Evolutionary conservation across 2,888 invertebrate genomes (phyloP).

Genomic region (Drosophila anceps): DNA sequence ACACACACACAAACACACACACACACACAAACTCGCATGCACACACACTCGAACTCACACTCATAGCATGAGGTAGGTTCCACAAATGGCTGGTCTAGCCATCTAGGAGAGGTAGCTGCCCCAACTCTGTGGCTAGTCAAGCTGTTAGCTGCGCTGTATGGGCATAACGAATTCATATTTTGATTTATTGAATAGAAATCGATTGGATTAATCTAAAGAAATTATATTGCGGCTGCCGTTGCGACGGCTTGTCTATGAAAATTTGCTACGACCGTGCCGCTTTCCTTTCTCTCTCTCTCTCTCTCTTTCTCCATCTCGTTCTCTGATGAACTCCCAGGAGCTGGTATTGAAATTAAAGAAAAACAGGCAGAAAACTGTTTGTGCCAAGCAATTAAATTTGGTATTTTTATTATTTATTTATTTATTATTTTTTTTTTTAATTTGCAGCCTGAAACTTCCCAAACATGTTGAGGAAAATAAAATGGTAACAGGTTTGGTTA

Average conservation of each 20-base stretch:
- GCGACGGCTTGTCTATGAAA: constrained; percentile 47
- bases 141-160: constrained; percentile 68
- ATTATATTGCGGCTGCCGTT: constrained; percentile 61
- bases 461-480: constrained; percentile 34
- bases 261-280: constrained; percentile 48
- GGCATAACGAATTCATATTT: constrained; percentile 82
- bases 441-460: constrained; percentile 14
- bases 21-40: constrained; percentile 7
- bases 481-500: constrained; percentile 51
- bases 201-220: constrained; percentile 81
- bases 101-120: constrained; percentile 51
- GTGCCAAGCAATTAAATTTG: constrained; percentile 67
- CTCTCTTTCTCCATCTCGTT: neutral
- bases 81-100: constrained; percentile 21
- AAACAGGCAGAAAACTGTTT: constrained; percentile 70
- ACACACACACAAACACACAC: constrained; percentile 50
- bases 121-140: constrained; percentile 40
- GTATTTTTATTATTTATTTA: constrained; percentile 26
- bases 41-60: constrained; percentile 10
- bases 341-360: constrained; percentile 73
- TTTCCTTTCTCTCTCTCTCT: constrained; percentile 9
- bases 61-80: constrained; percentile 18
- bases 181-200: constrained; percentile 83
- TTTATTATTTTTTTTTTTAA: neutral
- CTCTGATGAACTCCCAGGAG: constrained; percentile 16